Evolutionary conservation across 2,888 invertebrate genomes (phyloP).

Genomic region (Mythimna ferrago): DNA sequence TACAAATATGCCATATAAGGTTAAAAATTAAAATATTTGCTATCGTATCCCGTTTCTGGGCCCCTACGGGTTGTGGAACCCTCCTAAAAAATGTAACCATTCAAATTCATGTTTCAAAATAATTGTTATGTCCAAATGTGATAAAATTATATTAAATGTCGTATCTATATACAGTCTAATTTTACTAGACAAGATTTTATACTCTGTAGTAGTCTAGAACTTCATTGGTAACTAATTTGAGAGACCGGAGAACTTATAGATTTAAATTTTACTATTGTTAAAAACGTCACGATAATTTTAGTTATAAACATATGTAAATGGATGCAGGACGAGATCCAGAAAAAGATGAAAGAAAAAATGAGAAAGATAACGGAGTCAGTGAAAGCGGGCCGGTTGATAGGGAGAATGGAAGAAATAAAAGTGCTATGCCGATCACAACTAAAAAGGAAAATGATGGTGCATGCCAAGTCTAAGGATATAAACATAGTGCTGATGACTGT

Average conservation of each 20-base stretch:
- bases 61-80: no score
- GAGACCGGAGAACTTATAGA: background rate
- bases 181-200: background rate
- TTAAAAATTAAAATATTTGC: background rate
- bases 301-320: background rate
- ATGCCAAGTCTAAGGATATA: no score
- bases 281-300: background rate
- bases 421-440: background rate
- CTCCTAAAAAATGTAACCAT: background rate
- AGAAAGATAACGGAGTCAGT: background rate
- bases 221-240: background rate
- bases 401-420: background rate
- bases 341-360: background rate
- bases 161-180: background rate
- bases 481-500: no score
- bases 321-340: background rate
- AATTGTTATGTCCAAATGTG: background rate
- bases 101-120: background rate
- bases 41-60: background rate
- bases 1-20: conserved; percentile 28
- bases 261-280: background rate
- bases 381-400: background rate
- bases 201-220: background rate
- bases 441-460: no score
- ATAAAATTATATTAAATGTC: background rate